Percentiles rank a stretch among this genome's conserved stretches.
Evolutionary conservation across 2,888 invertebrate genomes (phyloP).

Genomic region (Aethes cnicana): DNA sequence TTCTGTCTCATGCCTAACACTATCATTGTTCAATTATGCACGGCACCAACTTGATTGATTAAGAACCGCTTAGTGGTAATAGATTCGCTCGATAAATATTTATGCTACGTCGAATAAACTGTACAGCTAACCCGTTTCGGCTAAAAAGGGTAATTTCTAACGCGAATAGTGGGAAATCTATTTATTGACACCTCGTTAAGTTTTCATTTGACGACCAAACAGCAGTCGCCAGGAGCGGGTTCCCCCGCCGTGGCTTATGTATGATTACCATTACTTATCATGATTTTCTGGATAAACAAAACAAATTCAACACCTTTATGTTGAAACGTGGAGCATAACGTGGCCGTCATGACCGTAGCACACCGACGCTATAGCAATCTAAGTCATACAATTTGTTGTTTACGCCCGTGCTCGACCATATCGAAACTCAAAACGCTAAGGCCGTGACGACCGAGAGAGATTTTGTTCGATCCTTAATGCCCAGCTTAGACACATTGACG

Average conservation of each 20-base stretch:
- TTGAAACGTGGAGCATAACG: background rate
- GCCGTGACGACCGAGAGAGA: slow-evolving; percentile 32
- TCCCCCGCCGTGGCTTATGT: too few relatives aligned
- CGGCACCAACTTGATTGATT: too few relatives aligned
- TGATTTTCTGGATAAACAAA: background rate
- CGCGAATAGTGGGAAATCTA: too few relatives aligned
- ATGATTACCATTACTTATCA: too few relatives aligned
- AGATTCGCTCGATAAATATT: too few relatives aligned
- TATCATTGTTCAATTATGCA: background rate
- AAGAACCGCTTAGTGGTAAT: too few relatives aligned
- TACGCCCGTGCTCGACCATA: slow-evolving; percentile 31
- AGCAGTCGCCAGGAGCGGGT: too few relatives aligned
- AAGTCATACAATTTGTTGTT: background rate
- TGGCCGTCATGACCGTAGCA: background rate
- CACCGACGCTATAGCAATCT: background rate
- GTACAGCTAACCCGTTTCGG: too few relatives aligned
- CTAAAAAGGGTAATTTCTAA: too few relatives aligned
- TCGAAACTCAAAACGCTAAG: slow-evolving; percentile 35
- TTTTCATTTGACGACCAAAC: too few relatives aligned
- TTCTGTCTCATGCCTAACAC: background rate
- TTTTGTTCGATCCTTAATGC: background rate
- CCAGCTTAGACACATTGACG: background rate
- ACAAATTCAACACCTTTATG: background rate
- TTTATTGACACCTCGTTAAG: too few relatives aligned
- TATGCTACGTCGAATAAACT: too few relatives aligned